A percentile compares a stretch with the other conserved stretches of the same genome.
phyloP scores from a whole-genome alignment of 2,888 invertebrate genomes.

The Ectemnius continuus region DNA sequence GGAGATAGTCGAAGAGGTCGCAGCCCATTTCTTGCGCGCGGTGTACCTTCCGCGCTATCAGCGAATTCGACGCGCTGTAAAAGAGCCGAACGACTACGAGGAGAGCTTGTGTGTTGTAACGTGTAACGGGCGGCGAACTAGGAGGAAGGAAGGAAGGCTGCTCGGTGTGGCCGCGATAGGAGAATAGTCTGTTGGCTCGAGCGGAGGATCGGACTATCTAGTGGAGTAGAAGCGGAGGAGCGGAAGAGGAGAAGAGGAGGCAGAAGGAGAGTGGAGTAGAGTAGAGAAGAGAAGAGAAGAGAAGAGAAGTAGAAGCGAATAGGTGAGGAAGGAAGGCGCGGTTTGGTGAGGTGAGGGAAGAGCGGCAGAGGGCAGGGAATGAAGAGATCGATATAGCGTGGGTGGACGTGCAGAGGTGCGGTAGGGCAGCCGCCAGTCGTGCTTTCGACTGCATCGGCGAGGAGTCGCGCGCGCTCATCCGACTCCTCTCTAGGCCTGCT shows the following conservation, averaged over 20 bases:
- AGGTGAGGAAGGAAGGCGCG: conserved; percentile 71
- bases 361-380: not conserved
- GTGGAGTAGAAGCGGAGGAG: conserved; percentile 23
- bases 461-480: conserved; percentile 37
- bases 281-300: conserved; percentile 15
- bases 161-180: not conserved
- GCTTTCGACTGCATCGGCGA: conserved; percentile 64
- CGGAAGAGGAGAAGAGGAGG: conserved; percentile 39
- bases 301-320: conserved; percentile 13
- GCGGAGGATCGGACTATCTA: conserved; percentile 43
- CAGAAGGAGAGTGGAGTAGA: too few species aligned
- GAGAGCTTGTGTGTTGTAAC: too few species aligned
- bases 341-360: conserved; percentile 72
- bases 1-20: too few species aligned
- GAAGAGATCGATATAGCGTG: conserved; percentile 75
- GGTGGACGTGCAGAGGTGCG: conserved; percentile 74
- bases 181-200: conserved; percentile 8
- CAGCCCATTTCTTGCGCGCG: too few species aligned
- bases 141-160: not conserved
- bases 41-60: too few species aligned
- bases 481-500: not conserved
- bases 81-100: too few species aligned
- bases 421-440: conserved; percentile 68
- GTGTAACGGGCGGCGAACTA: too few species aligned
- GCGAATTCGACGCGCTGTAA: too few species aligned